Evolutionary conservation across 2,888 invertebrate genomes (phyloP).

Genomic region (Sepiola atlantica): DNA sequence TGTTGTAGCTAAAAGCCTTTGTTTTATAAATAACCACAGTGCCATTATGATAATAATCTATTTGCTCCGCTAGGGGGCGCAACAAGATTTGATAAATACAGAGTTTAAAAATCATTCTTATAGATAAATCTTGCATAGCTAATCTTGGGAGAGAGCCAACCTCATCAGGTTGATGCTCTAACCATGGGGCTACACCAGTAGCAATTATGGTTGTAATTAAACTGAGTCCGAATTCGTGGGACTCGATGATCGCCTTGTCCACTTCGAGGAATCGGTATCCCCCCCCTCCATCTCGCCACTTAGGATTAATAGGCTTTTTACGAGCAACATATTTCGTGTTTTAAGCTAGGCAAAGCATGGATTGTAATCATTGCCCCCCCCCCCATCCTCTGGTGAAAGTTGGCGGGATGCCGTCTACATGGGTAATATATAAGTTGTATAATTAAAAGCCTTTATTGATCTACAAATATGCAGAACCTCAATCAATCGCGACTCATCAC

Average conservation of each 20-base stretch:
- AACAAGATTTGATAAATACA: not conserved
- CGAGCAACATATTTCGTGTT: not conserved
- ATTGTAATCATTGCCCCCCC: not conserved
- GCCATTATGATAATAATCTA: not conserved
- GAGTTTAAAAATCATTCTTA: not conserved
- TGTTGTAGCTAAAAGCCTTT: no score
- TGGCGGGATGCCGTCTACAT: not conserved
- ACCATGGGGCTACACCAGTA: not conserved
- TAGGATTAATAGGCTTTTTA: not conserved
- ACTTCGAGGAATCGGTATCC: not conserved
- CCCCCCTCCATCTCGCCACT: not conserved
- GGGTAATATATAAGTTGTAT: not conserved
- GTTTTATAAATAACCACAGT: not conserved
- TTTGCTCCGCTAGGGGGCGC: not conserved
- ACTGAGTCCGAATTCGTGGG: not conserved
- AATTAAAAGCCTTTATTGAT: slow-evolving; percentile 20
- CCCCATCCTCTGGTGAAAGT: not conserved
- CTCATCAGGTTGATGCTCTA: not conserved
- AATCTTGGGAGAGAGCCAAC: not conserved
- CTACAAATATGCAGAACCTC: not conserved
- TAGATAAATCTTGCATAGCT: not conserved
- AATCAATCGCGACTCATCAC: not conserved
- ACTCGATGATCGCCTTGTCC: not conserved
- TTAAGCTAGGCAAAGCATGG: not conserved
- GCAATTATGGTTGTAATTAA: not conserved